These are phyloP conservation scores for Dastarcus helophoroides DNA, from an alignment of 2,888 invertebrate species.

Conservation along the genomic window DNA sequence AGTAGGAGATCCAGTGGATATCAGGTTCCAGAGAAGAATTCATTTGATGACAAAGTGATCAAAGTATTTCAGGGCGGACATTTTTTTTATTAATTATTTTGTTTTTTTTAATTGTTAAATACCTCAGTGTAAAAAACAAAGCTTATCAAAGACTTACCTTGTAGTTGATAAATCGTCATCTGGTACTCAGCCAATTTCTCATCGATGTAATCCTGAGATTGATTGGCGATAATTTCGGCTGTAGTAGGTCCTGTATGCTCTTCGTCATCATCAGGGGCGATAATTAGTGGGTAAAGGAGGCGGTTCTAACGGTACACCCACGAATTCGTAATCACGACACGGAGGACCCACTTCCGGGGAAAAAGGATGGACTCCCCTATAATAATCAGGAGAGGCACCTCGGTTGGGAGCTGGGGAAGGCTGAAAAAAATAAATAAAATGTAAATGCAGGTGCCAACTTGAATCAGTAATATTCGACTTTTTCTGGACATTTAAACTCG, in stretches of 20 bases:
- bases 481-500: no score
- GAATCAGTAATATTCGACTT: no score
- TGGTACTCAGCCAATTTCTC: slow-evolving; percentile 90
- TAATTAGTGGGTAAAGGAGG: slow-evolving; percentile 37
- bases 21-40: no score
- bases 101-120: no score
- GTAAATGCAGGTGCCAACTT: no score
- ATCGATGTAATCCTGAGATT: slow-evolving; percentile 89
- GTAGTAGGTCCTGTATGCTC: slow-evolving; percentile 75
- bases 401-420: slow-evolving; percentile 41
- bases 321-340: slow-evolving; percentile 53
- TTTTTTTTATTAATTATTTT: no score
- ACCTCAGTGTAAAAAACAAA: no score
- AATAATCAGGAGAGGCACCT: slow-evolving; percentile 38
- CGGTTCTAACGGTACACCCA: slow-evolving; percentile 62
- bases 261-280: slow-evolving; percentile 48
- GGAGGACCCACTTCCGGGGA: slow-evolving; percentile 34
- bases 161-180: slow-evolving; percentile 78
- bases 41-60: no score
- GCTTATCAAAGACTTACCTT: slow-evolving; percentile 49
- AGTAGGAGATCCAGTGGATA: no score
- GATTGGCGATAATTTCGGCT: slow-evolving; percentile 85
- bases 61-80: no score
- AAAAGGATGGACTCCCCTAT: slow-evolving; percentile 23
- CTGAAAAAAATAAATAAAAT: slow-evolving; percentile 26